Conservation (phyloP, 2,888 invertebrate genomes). For the Leptarthrus brevirostris region DNA sequence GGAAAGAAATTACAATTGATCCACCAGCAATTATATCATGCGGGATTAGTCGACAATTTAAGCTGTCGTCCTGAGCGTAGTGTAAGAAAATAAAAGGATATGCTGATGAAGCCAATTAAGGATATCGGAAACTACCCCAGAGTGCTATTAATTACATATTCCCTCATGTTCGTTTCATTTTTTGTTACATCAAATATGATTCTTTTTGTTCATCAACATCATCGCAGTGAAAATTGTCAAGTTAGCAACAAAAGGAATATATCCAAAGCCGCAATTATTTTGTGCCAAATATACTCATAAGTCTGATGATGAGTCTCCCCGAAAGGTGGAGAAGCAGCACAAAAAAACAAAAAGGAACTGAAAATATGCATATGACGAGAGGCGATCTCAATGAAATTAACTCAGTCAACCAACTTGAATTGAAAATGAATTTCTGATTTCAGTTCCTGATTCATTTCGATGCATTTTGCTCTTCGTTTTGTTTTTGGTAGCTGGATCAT, state of each 20-base stretch:
- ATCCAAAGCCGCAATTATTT: not conserved
- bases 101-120: no score
- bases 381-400: not conserved
- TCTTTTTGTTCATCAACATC: not conserved
- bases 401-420: not conserved
- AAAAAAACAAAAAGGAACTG: no score
- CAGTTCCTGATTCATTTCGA: not conserved
- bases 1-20: no score
- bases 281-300: constrained; percentile 1
- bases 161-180: no score
- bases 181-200: not conserved
- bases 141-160: no score
- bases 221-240: no score
- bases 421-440: constrained; percentile 11
- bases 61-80: no score
- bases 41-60: no score
- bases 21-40: no score
- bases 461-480: not conserved
- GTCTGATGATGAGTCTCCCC: constrained; percentile 8
- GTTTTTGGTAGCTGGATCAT: constrained; percentile 8
- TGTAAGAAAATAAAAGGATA: no score
- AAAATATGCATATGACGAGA: constrained; percentile 7
- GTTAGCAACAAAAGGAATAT: not conserved
- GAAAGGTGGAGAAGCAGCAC: not conserved
- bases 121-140: no score